phyloP scores from a whole-genome alignment of 2,888 invertebrate genomes.

The Ptilodon capucinus region DNA sequence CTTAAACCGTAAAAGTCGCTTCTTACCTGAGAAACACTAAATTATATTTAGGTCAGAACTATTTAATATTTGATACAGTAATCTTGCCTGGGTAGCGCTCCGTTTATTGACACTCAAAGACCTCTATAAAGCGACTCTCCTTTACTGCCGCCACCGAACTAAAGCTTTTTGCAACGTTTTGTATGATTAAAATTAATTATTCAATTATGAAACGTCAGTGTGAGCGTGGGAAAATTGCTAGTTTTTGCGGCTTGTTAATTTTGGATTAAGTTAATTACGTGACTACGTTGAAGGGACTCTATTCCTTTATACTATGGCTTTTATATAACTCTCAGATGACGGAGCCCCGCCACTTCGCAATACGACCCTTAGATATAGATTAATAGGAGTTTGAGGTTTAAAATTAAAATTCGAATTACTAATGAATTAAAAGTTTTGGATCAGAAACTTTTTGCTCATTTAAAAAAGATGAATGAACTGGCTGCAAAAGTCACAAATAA shows the following conservation, averaged over 20 bases:
- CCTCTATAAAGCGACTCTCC: conserved; percentile 54
- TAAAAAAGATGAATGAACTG: background rate
- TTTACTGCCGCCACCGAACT: conserved; percentile 46
- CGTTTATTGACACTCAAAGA: conserved; percentile 47
- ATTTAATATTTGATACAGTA: conserved; percentile 60
- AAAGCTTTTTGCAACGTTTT: conserved; percentile 37
- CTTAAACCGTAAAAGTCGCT: background rate
- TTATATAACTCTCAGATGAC: too few relatives aligned
- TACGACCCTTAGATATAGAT: too few relatives aligned
- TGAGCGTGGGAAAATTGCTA: conserved; percentile 3
- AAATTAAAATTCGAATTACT: too few relatives aligned
- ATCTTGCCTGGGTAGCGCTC: conserved; percentile 41
- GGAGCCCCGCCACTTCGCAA: too few relatives aligned
- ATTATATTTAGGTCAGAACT: conserved; percentile 37
- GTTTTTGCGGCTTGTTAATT: conserved; percentile 1
- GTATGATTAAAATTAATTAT: conserved; percentile 45
- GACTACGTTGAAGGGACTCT: background rate
- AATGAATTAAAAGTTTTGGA: too few relatives aligned
- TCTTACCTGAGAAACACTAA: conserved; percentile 26
- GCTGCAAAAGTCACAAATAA: conserved; percentile 3
- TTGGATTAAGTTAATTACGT: background rate
- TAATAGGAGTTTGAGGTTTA: too few relatives aligned
- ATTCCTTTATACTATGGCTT: background rate
- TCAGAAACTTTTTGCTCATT: background rate
- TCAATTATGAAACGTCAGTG: conserved; percentile 22